phyloP scores from a whole-genome alignment of 2,113 vertebrate species.

The Megaleporinus macrocephalus region DNA sequence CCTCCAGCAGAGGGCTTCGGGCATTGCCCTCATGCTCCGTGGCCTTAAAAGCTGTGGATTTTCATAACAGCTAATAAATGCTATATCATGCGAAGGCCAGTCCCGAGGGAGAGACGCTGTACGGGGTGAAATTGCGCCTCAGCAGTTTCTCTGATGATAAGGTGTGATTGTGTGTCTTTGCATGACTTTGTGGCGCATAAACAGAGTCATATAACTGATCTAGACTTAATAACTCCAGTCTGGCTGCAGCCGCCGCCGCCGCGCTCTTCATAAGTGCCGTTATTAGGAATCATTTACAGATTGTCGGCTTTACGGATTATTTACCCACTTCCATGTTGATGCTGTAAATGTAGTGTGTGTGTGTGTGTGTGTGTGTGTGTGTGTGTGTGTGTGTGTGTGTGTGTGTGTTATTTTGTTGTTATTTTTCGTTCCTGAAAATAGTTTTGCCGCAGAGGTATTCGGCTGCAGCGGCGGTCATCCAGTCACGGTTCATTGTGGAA shows the following conservation, averaged over 20 bases:
- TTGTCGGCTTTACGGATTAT: constrained; percentile 55
- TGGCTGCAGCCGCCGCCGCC: constrained; percentile 65
- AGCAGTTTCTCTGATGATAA: constrained; percentile 11
- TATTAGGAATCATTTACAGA: constrained; percentile 61
- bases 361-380: too few relatives aligned
- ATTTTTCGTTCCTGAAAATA: not conserved
- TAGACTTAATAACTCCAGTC: constrained; percentile 67
- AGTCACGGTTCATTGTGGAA: constrained; percentile 46
- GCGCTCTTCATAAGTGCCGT: constrained; percentile 57
- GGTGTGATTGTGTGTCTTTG: constrained; percentile 11
- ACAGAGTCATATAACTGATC: constrained; percentile 66
- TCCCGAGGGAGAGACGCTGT: too few relatives aligned
- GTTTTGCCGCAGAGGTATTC: not conserved
- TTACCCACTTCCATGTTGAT: constrained; percentile 45
- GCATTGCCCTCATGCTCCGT: too few relatives aligned
- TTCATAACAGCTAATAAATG: not conserved
- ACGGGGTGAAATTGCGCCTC: too few relatives aligned
- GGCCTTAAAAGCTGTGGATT: too few relatives aligned
- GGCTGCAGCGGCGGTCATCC: not conserved
- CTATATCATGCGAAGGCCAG: not conserved
- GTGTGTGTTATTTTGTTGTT: not conserved
- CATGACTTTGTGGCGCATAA: not conserved
- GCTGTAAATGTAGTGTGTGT: constrained; percentile 15
- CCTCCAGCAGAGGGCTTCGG: too few relatives aligned
- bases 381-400: too few relatives aligned